A percentile compares a stretch with the other conserved stretches of the same genome.
phyloP scores from a whole-genome alignment of 2,113 vertebrate species.

The Nerophis ophidion region DNA sequence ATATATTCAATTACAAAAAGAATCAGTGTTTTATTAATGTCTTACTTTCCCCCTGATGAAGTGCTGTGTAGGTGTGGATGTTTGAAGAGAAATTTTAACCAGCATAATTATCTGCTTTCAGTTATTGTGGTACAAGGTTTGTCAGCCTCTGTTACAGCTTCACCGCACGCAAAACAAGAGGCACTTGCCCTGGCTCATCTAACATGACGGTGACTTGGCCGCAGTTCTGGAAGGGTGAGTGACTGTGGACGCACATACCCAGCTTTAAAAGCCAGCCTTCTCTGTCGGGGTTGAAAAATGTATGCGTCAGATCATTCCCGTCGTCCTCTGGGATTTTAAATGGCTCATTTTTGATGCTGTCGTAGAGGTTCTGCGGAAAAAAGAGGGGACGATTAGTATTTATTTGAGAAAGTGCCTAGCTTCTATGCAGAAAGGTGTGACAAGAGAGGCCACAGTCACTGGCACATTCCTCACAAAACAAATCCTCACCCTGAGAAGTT shows the following conservation, averaged over 20 bases:
- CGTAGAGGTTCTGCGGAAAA: conserved; percentile 86
- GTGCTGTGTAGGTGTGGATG: no score
- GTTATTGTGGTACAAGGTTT: not conserved
- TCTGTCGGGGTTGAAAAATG: conserved; percentile 97
- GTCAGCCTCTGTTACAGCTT: conserved; percentile 5
- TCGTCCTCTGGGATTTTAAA: conserved; percentile 99
- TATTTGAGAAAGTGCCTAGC: conserved; percentile 19
- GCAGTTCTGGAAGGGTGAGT: no score
- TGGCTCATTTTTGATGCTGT: conserved; percentile 98
- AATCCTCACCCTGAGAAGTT: conserved; percentile 80
- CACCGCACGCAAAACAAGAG: not conserved
- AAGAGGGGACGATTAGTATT: conserved; percentile 1
- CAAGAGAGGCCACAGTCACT: conserved; percentile 12
- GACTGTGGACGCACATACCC: conserved; percentile 71
- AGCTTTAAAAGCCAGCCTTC: conserved; percentile 98
- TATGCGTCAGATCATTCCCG: conserved; percentile 95
- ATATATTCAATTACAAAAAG: no score
- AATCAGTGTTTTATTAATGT: no score
- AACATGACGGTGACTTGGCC: no score
- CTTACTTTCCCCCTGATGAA: no score
- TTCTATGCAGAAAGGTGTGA: conserved; percentile 3
- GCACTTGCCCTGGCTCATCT: no score
- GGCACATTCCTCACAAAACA: conserved; percentile 1
- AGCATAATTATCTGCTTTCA: not conserved
- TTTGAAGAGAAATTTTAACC: not conserved